phyloP scores from a whole-genome alignment of 2,113 vertebrate genomes.

The Panthera leo region DNA sequence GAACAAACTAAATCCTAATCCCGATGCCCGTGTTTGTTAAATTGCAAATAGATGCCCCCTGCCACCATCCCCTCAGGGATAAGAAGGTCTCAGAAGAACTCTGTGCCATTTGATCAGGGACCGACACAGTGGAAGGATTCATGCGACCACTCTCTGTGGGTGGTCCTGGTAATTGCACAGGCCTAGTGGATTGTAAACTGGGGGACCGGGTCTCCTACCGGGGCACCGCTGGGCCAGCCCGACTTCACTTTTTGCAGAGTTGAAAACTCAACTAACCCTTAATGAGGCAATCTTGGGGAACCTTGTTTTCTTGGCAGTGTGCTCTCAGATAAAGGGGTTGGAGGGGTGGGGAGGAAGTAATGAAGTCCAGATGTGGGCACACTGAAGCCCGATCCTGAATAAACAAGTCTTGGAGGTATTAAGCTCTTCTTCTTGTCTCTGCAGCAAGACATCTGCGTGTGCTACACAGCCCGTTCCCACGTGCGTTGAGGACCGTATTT shows the following conservation, averaged over 20 bases:
- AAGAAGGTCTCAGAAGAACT: conserved; percentile 64
- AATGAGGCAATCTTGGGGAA: conserved; percentile 82
- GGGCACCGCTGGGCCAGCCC: conserved; percentile 74
- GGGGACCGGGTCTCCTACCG: conserved; percentile 78
- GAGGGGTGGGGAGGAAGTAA: conserved; percentile 76
- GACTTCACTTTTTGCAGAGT: conserved; percentile 63
- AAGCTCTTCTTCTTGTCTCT: conserved; percentile 76
- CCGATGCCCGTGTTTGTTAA: neutral
- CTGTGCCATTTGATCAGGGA: conserved; percentile 76
- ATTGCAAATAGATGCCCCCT: conserved; percentile 57
- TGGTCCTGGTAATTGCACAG: conserved; percentile 87
- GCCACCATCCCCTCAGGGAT: neutral
- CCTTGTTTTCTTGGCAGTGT: conserved; percentile 80
- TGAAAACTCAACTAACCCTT: conserved; percentile 80
- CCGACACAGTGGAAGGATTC: conserved; percentile 80
- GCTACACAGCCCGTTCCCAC: neutral
- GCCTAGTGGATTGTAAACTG: conserved; percentile 85
- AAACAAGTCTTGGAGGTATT: conserved; percentile 76
- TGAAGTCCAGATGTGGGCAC: conserved; percentile 84
- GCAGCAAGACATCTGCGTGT: neutral
- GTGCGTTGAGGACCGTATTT: neutral
- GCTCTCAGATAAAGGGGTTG: conserved; percentile 75
- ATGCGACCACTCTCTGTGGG: conserved; percentile 83
- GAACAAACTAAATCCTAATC: neutral
- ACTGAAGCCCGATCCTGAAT: conserved; percentile 74